Conservation (phyloP, 2,797 vertebrate genomes). For the Phalanger gymnotis region DNA sequence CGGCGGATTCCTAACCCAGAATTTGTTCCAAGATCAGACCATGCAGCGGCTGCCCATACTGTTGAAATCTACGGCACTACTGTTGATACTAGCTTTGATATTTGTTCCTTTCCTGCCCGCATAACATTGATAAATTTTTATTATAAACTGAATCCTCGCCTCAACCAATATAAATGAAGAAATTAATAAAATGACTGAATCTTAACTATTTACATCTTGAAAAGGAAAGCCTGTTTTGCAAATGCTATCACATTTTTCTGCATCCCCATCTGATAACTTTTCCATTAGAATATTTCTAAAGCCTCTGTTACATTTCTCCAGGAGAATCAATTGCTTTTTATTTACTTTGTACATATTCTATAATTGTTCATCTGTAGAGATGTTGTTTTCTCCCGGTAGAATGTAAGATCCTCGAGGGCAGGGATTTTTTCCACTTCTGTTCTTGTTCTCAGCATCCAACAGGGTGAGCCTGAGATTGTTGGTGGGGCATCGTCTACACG, state of each 20-base stretch:
- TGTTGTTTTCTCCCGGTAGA: not conserved
- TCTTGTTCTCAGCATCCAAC: not conserved
- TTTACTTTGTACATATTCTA: not conserved
- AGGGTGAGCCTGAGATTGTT: not conserved
- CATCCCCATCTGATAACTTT: not conserved
- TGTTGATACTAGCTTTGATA: too few relatives aligned
- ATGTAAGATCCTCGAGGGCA: not conserved
- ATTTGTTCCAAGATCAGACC: too few relatives aligned
- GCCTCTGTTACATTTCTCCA: not conserved
- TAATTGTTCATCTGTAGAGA: not conserved
- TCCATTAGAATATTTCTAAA: not conserved
- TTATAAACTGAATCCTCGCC: too few relatives aligned
- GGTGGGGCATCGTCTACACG: not conserved
- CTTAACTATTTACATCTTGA: not conserved
- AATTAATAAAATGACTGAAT: too few relatives aligned
- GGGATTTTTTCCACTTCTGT: not conserved
- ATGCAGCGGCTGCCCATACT: too few relatives aligned
- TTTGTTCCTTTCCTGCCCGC: too few relatives aligned
- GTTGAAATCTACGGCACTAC: too few relatives aligned
- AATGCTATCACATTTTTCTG: not conserved
- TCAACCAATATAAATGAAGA: too few relatives aligned
- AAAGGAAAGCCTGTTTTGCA: not conserved
- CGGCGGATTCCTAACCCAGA: too few relatives aligned
- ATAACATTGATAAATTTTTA: too few relatives aligned
- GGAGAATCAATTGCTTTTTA: not conserved